Conservation (phyloP, 2,888 invertebrate species). For the Drosophila affinis region DNA sequence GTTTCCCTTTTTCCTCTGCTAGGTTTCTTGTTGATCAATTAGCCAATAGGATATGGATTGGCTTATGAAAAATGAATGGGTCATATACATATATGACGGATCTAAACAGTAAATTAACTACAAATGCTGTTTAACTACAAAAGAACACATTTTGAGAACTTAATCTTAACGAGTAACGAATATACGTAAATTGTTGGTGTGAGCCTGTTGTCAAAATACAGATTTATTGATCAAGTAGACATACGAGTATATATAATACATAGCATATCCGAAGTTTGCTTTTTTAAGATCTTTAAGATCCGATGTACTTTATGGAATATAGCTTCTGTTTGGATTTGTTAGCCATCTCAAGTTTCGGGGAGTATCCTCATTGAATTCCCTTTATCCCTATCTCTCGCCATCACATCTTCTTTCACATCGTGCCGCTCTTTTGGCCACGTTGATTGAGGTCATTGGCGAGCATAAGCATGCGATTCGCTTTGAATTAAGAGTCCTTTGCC, state of each 20-base stretch:
- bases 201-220: too few relatives aligned
- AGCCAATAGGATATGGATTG: neutral
- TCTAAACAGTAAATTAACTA: too few relatives aligned
- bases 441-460: conserved; percentile 82
- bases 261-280: too few relatives aligned
- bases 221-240: too few relatives aligned
- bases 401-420: neutral
- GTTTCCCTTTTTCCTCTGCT: neutral
- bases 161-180: too few relatives aligned
- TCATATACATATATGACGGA: too few relatives aligned
- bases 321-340: neutral
- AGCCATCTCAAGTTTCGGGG: neutral
- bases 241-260: too few relatives aligned
- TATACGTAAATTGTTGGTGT: too few relatives aligned
- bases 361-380: neutral
- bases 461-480: conserved; percentile 71
- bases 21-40: neutral
- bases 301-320: neutral
- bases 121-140: too few relatives aligned
- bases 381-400: neutral
- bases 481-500: conserved; percentile 66
- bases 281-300: neutral
- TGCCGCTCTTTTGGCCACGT: conserved; percentile 45
- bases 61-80: neutral
- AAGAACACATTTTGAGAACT: too few relatives aligned